These are phyloP conservation scores for Eumeta japonica DNA, from an alignment of 1,140 invertebrate species.

Conservation along the genomic window DNA sequence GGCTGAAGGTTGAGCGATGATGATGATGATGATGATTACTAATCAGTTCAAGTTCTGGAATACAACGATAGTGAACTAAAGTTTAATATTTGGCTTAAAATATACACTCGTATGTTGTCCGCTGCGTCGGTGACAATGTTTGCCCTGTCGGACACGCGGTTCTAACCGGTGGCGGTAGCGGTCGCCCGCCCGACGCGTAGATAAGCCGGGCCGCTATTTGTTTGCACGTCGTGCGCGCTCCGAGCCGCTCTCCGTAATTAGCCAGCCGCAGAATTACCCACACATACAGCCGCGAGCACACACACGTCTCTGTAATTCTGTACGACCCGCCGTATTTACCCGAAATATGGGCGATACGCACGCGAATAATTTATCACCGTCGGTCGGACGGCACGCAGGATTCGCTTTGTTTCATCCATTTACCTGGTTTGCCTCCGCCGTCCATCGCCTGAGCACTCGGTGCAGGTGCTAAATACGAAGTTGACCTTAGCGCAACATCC, in stretches of 20 bases:
- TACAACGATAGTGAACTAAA: too few species aligned
- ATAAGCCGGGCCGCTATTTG: slow-evolving; percentile 28
- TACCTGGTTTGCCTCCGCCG: slow-evolving; percentile 3
- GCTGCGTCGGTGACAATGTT: too few species aligned
- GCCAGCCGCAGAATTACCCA: slow-evolving; percentile 32
- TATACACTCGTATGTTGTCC: too few species aligned
- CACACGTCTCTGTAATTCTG: too few species aligned
- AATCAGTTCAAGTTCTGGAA: too few species aligned
- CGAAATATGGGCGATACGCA: too few species aligned
- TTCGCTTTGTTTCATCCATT: slow-evolving; percentile 16
- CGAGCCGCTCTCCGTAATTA: slow-evolving; percentile 30
- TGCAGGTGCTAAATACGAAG: slow-evolving; percentile 22
- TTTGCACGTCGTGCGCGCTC: slow-evolving; percentile 15
- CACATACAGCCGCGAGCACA: slow-evolving; percentile 13
- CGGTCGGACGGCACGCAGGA: slow-evolving; percentile 2
- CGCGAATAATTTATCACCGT: slow-evolving; percentile 18
- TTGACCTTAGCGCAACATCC: slow-evolving; percentile 17
- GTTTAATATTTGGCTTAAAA: too few species aligned
- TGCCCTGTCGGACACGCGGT: too few species aligned
- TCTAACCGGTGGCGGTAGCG: too few species aligned
- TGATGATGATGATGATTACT: too few species aligned
- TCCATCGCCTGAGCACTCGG: neutral
- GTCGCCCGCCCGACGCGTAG: slow-evolving; percentile 16
- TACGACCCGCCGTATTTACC: too few species aligned
- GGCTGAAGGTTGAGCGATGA: too few species aligned